A percentile compares a stretch with the other conserved stretches of the same genome.
Conservation (phyloP, 2,888 invertebrate genomes). For the Heliconius cydno region DNA sequence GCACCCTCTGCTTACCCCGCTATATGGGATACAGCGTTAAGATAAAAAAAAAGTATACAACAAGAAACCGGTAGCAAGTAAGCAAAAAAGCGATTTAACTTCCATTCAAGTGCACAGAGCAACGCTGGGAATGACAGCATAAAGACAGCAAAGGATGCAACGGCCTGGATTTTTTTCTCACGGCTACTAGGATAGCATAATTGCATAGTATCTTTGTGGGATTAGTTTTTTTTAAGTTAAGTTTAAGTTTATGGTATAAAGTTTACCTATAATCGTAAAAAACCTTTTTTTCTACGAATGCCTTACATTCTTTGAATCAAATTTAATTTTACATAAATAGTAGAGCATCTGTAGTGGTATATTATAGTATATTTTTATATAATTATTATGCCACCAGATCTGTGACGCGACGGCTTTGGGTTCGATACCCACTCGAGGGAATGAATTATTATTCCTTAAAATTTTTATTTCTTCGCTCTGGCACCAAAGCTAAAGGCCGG, state of each 20-base stretch:
- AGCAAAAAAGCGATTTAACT: not conserved
- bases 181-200: conserved; percentile 5
- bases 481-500: not conserved
- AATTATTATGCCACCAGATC: no score
- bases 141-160: conserved; percentile 8
- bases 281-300: not conserved
- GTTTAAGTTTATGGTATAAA: not conserved
- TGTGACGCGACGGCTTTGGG: not conserved
- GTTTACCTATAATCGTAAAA: not conserved
- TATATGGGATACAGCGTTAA: not conserved
- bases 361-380: no score
- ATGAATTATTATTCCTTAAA: not conserved
- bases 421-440: not conserved
- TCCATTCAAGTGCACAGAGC: conserved; percentile 5
- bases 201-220: not conserved
- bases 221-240: not conserved
- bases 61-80: not conserved
- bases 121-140: conserved; percentile 1
- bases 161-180: conserved; percentile 6
- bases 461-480: not conserved
- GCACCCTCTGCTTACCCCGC: not conserved
- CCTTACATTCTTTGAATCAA: no score
- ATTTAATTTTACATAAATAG: no score
- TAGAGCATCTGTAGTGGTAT: no score
- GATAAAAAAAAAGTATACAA: no score